Base-by-base conservation (phyloP, 2,888 invertebrate genomes). In the Drosophila sordidula region DNA sequence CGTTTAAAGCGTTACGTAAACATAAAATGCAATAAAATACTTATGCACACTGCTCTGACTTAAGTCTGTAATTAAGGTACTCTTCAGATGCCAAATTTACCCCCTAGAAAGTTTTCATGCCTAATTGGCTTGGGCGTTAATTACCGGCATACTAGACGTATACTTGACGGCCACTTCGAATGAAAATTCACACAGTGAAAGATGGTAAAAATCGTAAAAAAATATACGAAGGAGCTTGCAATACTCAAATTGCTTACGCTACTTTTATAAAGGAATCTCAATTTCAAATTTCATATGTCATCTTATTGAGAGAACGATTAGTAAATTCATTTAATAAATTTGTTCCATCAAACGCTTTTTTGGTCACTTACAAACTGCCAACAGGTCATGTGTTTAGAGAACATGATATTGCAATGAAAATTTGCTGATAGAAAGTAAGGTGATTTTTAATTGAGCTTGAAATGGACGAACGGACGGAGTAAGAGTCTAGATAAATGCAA, bases 121-220 rank as follows among this genome's bases (percentile, higher is more conserved):
- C 51, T 47, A 57, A 57, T 57, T 54, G n/a, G 8, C 50, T 12
- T 52, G 12, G 12, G 42, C 18, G 67, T 55, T 6, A 61, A 45
- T 51, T 67, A 34, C 22, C 16, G 51, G 34, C 45, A 59, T 8
- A 52, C 29, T 52, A 6, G 49, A 38, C 76, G 79, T 71, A 70
- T 82, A 59, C 67, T 50, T 52, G 46, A 72, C 42, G 36, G 68
- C 56, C 77, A 85, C 90, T 90, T 90, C 90, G 81, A 87, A 90
- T 90, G 90, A 81, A 83, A 89, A 90, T 85, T 89, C 83, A 78
- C 87, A 65, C 87, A 77, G 89, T 87, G 90, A 90, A 90, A 90
- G 90, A 90, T 90, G 90, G 90, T 90, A 90, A 90, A 89, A 90
- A 90, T 90, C 90, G 84, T 84, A 90, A 90, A 90, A 86, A 70